phyloP scores from a whole-genome alignment of 1,140 invertebrate genomes.

The Choristoneura fumiferana region DNA sequence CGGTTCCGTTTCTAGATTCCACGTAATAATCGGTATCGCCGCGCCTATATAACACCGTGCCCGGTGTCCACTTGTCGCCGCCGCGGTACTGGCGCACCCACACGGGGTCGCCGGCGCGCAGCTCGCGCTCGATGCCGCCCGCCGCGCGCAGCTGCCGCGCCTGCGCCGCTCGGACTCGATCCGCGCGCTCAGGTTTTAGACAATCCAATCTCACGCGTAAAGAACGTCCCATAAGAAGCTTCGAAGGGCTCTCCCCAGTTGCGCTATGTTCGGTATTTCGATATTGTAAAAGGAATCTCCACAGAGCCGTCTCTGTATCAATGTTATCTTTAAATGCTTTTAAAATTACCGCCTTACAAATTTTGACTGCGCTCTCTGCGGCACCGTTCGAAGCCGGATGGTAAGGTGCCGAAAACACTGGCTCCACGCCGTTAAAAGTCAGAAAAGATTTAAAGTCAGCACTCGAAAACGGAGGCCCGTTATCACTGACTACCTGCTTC shows the following conservation, averaged over 20 bases:
- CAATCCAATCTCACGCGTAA: not conserved
- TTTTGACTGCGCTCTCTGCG: not conserved
- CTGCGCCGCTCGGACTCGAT: not conserved
- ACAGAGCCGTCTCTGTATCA: not conserved
- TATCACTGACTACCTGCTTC: constrained; percentile 5
- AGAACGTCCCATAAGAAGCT: not conserved
- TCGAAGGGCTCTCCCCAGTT: not conserved
- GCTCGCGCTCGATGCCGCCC: not conserved
- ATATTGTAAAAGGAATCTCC: not conserved
- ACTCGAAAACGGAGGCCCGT: not conserved
- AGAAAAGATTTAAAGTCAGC: not conserved
- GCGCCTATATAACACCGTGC: not conserved
- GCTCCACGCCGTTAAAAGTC: not conserved
- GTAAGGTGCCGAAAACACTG: no score
- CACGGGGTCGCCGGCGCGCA: not conserved
- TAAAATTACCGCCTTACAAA: not conserved
- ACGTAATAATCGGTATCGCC: constrained; percentile 36
- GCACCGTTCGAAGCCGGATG: no score
- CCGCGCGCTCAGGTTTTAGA: not conserved
- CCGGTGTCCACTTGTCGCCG: not conserved
- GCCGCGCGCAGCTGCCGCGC: not conserved
- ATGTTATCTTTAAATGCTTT: not conserved
- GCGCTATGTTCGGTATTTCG: constrained; percentile 8
- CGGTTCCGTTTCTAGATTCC: not conserved
- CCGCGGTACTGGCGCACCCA: constrained; percentile 3